Evolutionary conservation across 2,888 invertebrate genomes (phyloP).

Genomic region (Amorpha juglandis): DNA sequence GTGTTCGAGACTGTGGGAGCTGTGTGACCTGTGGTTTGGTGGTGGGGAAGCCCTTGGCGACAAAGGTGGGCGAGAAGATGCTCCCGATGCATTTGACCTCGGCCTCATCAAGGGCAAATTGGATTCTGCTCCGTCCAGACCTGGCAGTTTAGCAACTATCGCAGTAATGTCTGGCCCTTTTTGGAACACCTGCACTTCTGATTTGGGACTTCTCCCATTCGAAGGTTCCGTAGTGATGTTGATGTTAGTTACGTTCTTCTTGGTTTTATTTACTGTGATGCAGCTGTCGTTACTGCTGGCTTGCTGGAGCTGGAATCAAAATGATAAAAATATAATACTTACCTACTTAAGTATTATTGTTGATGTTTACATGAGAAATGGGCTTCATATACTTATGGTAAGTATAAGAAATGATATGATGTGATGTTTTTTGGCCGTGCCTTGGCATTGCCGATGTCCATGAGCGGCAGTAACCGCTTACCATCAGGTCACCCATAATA

Average conservation of each 20-base stretch:
- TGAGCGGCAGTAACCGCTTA: no score
- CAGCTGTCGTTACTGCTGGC: slow-evolving; percentile 74
- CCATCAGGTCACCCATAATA: no score
- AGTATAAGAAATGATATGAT: no score
- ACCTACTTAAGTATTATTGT: neutral
- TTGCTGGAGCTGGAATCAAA: slow-evolving; percentile 62
- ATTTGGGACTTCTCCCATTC: slow-evolving; percentile 73
- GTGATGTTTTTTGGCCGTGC: no score
- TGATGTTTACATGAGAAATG: no score
- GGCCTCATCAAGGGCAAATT: slow-evolving; percentile 79
- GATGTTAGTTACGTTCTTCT: slow-evolving; percentile 88
- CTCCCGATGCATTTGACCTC: slow-evolving; percentile 83
- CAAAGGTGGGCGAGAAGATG: slow-evolving; percentile 79
- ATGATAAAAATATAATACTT: neutral
- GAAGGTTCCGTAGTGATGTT: slow-evolving; percentile 86
- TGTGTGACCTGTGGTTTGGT: slow-evolving; percentile 67
- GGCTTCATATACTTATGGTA: no score
- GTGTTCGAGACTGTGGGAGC: slow-evolving; percentile 78
- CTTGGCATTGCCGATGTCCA: no score
- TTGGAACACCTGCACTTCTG: slow-evolving; percentile 88
- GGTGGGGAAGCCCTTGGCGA: slow-evolving; percentile 67
- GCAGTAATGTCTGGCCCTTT: slow-evolving; percentile 92
- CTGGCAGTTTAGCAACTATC: slow-evolving; percentile 86
- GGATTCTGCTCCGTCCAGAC: slow-evolving; percentile 75
- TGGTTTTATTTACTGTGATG: slow-evolving; percentile 83